Conservation (phyloP, 1,140 invertebrate genomes). For the Cherax destructor region DNA sequence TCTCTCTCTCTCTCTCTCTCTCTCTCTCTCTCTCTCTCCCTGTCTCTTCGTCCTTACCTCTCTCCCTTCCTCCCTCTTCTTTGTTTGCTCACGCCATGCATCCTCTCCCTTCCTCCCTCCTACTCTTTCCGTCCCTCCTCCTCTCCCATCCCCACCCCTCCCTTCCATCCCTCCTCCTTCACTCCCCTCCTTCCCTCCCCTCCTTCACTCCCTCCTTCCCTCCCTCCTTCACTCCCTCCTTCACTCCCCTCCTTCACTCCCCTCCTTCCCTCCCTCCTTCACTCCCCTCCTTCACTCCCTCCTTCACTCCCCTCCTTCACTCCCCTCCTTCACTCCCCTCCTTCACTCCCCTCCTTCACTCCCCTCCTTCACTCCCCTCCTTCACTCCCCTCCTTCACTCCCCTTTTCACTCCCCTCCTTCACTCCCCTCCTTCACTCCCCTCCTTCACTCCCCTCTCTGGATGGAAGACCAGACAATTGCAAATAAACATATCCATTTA, state of each 20-base stretch:
- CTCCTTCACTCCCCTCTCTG: background rate
- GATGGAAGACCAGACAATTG: too few species aligned
- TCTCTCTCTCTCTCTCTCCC: background rate
- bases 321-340: background rate
- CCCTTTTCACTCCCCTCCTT: too few species aligned
- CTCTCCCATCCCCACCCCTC: background rate
- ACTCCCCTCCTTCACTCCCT: too few species aligned
- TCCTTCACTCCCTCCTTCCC: conserved; percentile 14
- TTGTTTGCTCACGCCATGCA: background rate
- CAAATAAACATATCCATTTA: too few species aligned
- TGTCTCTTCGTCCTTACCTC: background rate
- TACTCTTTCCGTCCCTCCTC: background rate
- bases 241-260: too few species aligned
- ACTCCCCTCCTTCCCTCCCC: background rate
- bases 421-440: too few species aligned
- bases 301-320: background rate
- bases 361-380: background rate
- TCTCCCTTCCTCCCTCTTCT: background rate
- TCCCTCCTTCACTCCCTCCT: background rate
- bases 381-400: too few species aligned
- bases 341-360: background rate
- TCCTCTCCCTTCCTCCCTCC: background rate
- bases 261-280: too few species aligned
- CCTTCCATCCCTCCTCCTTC: background rate
- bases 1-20: background rate